Evolutionary conservation across 2,888 invertebrate genomes (phyloP).

Genomic region (Amiota mariae): DNA sequence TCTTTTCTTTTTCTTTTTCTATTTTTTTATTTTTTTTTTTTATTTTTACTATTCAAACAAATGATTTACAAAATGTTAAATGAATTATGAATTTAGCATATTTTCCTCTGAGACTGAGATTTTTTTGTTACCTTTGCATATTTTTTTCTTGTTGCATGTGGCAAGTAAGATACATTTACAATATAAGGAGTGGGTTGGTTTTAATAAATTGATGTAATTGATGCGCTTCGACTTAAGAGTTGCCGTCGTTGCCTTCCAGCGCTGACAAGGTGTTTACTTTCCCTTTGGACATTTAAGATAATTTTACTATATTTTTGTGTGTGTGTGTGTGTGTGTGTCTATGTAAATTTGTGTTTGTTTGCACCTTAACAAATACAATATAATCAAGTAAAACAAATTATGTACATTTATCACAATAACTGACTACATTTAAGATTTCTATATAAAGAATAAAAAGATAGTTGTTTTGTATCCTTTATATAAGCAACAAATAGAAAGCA

Average conservation of each 20-base stretch:
- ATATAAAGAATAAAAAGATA: too few species aligned
- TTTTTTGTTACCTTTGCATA: slow-evolving; percentile 56
- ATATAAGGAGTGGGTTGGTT: slow-evolving; percentile 47
- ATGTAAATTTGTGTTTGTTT: slow-evolving; percentile 43
- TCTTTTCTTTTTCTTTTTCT: neutral
- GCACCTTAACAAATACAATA: slow-evolving; percentile 56
- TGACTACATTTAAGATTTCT: too few species aligned
- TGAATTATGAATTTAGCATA: slow-evolving; percentile 68
- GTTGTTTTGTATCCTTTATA: too few species aligned
- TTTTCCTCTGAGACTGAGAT: slow-evolving; percentile 52
- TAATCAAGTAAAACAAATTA: slow-evolving; percentile 66
- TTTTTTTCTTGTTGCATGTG: slow-evolving; percentile 28
- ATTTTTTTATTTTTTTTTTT: neutral
- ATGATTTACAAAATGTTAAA: slow-evolving; percentile 70
- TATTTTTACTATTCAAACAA: slow-evolving; percentile 62
- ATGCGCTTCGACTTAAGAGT: slow-evolving; percentile 50
- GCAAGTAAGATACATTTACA: slow-evolving; percentile 1
- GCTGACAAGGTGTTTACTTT: slow-evolving; percentile 36
- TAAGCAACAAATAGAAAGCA: too few species aligned
- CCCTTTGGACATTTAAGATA: slow-evolving; percentile 33
- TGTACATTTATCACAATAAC: slow-evolving; percentile 64
- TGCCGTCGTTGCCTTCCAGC: slow-evolving; percentile 39
- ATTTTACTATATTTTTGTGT: slow-evolving; percentile 36
- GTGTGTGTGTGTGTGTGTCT: slow-evolving; percentile 43
- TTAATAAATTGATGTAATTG: slow-evolving; percentile 67